These are phyloP conservation scores for Eupeodes luniger DNA, from an alignment of 2,888 invertebrate species.

Conservation along the genomic window DNA sequence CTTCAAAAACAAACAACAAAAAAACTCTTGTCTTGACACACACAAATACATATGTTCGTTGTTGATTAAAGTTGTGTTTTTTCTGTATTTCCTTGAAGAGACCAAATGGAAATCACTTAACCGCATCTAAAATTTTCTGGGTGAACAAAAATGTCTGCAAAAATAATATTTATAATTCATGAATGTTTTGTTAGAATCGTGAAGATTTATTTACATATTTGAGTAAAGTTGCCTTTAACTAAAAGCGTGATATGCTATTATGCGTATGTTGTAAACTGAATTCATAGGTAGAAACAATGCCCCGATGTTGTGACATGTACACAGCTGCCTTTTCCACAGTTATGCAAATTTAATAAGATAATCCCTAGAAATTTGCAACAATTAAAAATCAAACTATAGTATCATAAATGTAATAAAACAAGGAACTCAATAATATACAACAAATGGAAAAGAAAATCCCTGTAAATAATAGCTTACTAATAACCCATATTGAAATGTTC, in stretches of 20 bases:
- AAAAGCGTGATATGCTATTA: not conserved
- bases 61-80: slow-evolving; percentile 9
- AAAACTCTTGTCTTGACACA: not conserved
- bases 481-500: not conserved
- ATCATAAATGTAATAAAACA: not conserved
- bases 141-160: slow-evolving; percentile 18
- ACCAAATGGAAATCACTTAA: slow-evolving; percentile 13
- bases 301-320: not conserved
- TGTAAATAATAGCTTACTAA: too few species aligned
- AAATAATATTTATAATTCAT: slow-evolving; percentile 8
- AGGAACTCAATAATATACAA: too few species aligned
- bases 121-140: not conserved
- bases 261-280: not conserved
- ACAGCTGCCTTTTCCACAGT: not conserved
- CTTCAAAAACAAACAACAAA: slow-evolving; percentile 19
- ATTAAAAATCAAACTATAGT: not conserved
- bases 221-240: not conserved
- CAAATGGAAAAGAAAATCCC: too few species aligned
- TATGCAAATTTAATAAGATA: not conserved
- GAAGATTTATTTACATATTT: slow-evolving; percentile 1
- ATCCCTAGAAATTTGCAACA: not conserved
- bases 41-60: not conserved
- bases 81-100: not conserved
- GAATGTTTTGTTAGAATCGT: not conserved
- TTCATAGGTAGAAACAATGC: not conserved